phyloP scores from a whole-genome alignment of 2,113 vertebrate genomes.

The Motacilla tschutschensis region DNA sequence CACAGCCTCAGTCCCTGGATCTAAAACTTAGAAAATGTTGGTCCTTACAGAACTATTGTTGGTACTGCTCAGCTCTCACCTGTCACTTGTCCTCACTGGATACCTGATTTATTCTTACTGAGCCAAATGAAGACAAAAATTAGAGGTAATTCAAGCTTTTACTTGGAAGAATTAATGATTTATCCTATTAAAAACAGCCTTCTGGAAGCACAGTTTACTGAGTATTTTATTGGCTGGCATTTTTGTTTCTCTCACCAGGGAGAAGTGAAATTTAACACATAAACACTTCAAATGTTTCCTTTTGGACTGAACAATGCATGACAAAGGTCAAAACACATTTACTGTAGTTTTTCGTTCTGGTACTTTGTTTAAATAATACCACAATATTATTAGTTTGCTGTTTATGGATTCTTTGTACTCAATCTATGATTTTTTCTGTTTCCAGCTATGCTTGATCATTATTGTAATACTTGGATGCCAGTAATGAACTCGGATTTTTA shows the following conservation, averaged over 20 bases:
- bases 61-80: background rate
- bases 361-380: background rate
- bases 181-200: background rate
- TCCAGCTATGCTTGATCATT: background rate
- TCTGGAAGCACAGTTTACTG: background rate
- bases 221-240: background rate
- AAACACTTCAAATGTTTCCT: background rate
- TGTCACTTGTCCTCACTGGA: background rate
- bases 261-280: background rate
- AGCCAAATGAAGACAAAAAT: background rate
- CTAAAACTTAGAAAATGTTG: background rate
- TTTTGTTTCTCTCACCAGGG: background rate
- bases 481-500: background rate
- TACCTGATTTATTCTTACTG: background rate
- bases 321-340: background rate
- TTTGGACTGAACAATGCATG: background rate
- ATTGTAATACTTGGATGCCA: background rate
- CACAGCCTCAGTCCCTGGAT: background rate
- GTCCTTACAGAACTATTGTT: background rate
- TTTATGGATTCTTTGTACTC: background rate
- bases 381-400: background rate
- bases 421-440: background rate
- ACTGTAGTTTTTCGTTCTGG: background rate
- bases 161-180: background rate
- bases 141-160: background rate